Percentiles rank a stretch among this genome's conserved stretches.
phyloP scores from a whole-genome alignment of 2,888 invertebrate genomes.

The Drosophila setosimentum region DNA sequence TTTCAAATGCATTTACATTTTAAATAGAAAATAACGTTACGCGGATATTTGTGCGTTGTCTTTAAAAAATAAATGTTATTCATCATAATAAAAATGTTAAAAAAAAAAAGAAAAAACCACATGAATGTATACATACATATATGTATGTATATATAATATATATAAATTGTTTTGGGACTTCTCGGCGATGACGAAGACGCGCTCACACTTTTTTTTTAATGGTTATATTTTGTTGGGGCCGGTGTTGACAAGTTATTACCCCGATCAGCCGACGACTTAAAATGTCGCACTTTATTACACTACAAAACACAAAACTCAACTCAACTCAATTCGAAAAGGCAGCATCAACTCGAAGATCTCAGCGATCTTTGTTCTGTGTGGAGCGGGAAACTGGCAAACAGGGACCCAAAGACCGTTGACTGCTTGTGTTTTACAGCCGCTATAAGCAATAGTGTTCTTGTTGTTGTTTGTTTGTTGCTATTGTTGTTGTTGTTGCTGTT shows the following conservation, averaged over 20 bases:
- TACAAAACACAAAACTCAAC: slow-evolving; percentile 76
- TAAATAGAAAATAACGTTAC: slow-evolving; percentile 3
- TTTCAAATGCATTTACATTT: slow-evolving; percentile 24
- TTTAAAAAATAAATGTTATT: slow-evolving; percentile 25
- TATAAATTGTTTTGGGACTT: slow-evolving; percentile 43
- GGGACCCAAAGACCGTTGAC: slow-evolving; percentile 55
- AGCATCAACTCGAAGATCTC: slow-evolving; percentile 38
- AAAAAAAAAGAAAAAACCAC: slow-evolving; percentile 41
- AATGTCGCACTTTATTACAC: slow-evolving; percentile 80
- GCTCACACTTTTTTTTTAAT: slow-evolving; percentile 47
- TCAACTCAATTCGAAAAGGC: slow-evolving; percentile 46
- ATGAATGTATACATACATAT: slow-evolving; percentile 29
- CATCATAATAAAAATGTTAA: slow-evolving; percentile 22
- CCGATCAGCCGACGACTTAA: slow-evolving; percentile 70
- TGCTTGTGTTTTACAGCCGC: slow-evolving; percentile 71
- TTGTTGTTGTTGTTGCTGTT: slow-evolving; percentile 40
- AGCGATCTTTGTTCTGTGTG: slow-evolving; percentile 56
- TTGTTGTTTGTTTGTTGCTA: slow-evolving; percentile 42
- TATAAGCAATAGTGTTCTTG: slow-evolving; percentile 44
- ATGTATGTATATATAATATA: slow-evolving; percentile 33
- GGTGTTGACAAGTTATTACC: slow-evolving; percentile 83
- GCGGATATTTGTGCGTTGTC: neutral
- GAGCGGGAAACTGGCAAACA: slow-evolving; percentile 32
- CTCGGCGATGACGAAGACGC: slow-evolving; percentile 57
- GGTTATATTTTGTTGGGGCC: slow-evolving; percentile 60